phyloP scores from a whole-genome alignment of 1,140 invertebrate genomes.

The Chelonus insularis region DNA sequence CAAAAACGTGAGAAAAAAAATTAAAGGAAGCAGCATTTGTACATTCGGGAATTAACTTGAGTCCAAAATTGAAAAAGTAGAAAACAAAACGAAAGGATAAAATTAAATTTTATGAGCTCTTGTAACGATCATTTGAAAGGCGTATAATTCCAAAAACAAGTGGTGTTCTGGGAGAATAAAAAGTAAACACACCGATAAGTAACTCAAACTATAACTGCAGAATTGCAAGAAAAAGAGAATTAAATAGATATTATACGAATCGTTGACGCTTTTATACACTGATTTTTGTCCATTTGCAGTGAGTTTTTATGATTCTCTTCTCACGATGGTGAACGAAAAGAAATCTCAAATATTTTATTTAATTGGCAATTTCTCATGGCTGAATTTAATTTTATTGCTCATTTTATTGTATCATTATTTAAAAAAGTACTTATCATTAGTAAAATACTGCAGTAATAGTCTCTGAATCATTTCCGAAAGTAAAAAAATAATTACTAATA shows the following conservation, averaged over 20 bases:
- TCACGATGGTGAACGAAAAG: not conserved
- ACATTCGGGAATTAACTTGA: too few species aligned
- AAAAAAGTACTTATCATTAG: too few species aligned
- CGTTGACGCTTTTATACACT: not conserved
- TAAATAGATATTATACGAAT: not conserved
- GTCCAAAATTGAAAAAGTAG: not conserved
- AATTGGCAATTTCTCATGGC: not conserved
- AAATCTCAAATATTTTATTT: slow-evolving; percentile 2
- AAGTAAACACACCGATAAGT: slow-evolving; percentile 1
- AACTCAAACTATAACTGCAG: too few species aligned
- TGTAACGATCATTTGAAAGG: slow-evolving; percentile 7
- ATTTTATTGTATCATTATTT: not conserved
- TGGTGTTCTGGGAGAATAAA: not conserved
- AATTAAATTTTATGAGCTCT: slow-evolving; percentile 43
- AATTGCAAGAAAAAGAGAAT: not conserved
- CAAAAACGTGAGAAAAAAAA: not conserved
- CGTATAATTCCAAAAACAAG: slow-evolving; percentile 12
- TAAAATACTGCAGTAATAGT: too few species aligned
- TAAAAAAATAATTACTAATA: not conserved
- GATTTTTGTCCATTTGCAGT: not conserved
- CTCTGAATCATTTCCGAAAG: too few species aligned
- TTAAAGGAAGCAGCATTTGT: not conserved
- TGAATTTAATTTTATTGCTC: not conserved
- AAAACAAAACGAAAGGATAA: slow-evolving; percentile 30
- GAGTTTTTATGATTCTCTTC: slow-evolving; percentile 1